A percentile compares a stretch with the other conserved stretches of the same genome.
Evolutionary conservation across 1,140 invertebrate genomes (phyloP).

Genomic region (Laupala kohalensis): DNA sequence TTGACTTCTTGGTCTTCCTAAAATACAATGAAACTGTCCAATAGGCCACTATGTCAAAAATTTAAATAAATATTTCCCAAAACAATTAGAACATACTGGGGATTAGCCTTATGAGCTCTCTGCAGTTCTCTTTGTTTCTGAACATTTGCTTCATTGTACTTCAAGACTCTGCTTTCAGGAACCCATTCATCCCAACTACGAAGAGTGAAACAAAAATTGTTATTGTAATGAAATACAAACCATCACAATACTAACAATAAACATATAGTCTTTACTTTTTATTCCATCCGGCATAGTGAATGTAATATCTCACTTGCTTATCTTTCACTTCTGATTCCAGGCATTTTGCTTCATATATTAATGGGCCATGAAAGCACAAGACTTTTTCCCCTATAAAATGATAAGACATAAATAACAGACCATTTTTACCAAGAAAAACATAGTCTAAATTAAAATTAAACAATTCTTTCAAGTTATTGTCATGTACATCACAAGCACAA

Average conservation of each 20-base stretch:
- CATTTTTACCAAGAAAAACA: neutral
- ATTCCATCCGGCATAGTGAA: constrained; percentile 96
- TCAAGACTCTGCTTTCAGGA: constrained; percentile 80
- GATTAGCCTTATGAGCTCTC: constrained; percentile 52
- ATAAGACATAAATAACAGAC: constrained; percentile 8
- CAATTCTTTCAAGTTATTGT: constrained; percentile 11
- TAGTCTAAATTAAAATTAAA: neutral
- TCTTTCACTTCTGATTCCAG: constrained; percentile 73
- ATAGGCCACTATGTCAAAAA: neutral
- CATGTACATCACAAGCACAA: neutral
- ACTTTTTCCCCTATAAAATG: constrained; percentile 73
- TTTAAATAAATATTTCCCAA: neutral
- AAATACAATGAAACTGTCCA: neutral
- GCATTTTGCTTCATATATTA: constrained; percentile 94
- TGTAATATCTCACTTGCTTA: constrained; percentile 78
- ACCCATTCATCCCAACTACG: constrained; percentile 97
- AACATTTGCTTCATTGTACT: constrained; percentile 84
- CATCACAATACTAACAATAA: neutral
- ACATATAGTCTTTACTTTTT: constrained; percentile 62
- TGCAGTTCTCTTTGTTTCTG: constrained; percentile 81
- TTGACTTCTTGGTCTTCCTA: constrained; percentile 6
- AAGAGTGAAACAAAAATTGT: constrained; percentile 24
- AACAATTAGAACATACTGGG: constrained; percentile 12
- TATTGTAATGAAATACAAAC: neutral
- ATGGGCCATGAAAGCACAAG: constrained; percentile 87